Evolutionary conservation across 2,113 vertebrate genomes (phyloP), one percentile per base, ranked within the genome.

Genomic region (Neotoma lepida): DNA sequence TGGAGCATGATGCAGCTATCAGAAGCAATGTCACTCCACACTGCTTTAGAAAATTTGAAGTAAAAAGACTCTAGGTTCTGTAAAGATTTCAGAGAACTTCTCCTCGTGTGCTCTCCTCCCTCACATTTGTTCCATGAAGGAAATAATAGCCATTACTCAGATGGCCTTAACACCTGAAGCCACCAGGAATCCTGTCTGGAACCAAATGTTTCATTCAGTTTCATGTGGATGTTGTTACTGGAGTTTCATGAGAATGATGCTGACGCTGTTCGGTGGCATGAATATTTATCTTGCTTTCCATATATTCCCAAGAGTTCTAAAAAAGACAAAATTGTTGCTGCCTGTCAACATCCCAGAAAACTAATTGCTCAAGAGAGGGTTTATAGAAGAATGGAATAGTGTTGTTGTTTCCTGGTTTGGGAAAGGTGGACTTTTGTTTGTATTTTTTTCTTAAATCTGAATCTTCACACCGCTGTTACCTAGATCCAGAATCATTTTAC

Each of bases 241-340:
- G n/a, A 73, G 33, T 49, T 35, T 74, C 39, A 58, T 95, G 68
- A 12, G 93, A 70, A 95, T 91, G 73, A 41, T 41, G 24, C 66
- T 91, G 88, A 86, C 85, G 92, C 56, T 85, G 64, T 94, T 92
- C 80, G 41, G 82, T 26, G 24, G 12, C 35, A 89, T 58, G 39
- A 92, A 82, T 90, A 94, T 96, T 88, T 96, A 46, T 90, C 77
- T 64, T 86, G 35, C 9, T 56, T 81, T 89, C 91, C 80, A 89
- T 64, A 70, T 84, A 84, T 64, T 89, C 73, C 88, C 74, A 88
- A 68, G 73, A 78, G 84, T 74, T 64, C 68, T 39, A 44, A 93
- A 89, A 49, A 80, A 84, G 56, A 51, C 14, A 35, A 85, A 64
- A 81, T 35, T 68, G 22, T 77, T 76, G 24, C 12, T 68, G 33